A percentile compares a stretch with the other conserved stretches of the same genome.
phyloP scores from a whole-genome alignment of 2,888 invertebrate genomes.

The Byasa hedistus region DNA sequence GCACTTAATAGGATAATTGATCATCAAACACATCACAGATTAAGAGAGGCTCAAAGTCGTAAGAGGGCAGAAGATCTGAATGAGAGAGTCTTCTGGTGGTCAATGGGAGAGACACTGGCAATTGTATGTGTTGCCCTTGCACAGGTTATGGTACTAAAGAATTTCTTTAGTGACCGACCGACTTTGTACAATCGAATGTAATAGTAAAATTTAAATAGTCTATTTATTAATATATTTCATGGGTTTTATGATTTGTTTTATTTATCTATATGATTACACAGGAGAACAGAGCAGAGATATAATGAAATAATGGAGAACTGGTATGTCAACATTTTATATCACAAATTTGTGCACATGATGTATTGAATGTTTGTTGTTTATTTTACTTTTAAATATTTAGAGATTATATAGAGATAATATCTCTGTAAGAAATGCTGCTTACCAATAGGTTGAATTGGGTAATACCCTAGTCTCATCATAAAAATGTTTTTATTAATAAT shows the following conservation, averaged over 20 bases:
- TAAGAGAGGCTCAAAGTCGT: slow-evolving; percentile 96
- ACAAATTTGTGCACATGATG: too few relatives aligned
- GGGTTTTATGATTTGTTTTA: slow-evolving; percentile 43
- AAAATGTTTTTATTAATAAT: not conserved
- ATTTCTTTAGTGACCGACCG: slow-evolving; percentile 87
- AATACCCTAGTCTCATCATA: too few relatives aligned
- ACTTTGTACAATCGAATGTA: slow-evolving; percentile 70
- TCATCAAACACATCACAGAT: slow-evolving; percentile 97
- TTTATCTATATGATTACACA: slow-evolving; percentile 6
- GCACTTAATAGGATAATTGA: slow-evolving; percentile 93
- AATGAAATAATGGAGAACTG: too few relatives aligned
- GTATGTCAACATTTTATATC: too few relatives aligned
- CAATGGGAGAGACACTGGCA: slow-evolving; percentile 91
- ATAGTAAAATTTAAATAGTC: slow-evolving; percentile 56
- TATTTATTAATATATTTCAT: slow-evolving; percentile 66
- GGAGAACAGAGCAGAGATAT: too few relatives aligned
- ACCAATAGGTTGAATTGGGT: too few relatives aligned
- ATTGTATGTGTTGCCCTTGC: slow-evolving; percentile 92
- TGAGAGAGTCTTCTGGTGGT: slow-evolving; percentile 96
- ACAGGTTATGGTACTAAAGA: slow-evolving; percentile 94
- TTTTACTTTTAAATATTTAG: too few relatives aligned
- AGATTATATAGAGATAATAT: too few relatives aligned
- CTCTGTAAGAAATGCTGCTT: too few relatives aligned
- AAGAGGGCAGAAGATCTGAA: slow-evolving; percentile 98
- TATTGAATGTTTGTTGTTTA: too few relatives aligned